Conservation (phyloP, 2,888 invertebrate species). For the Drosophila neotestacea region DNA sequence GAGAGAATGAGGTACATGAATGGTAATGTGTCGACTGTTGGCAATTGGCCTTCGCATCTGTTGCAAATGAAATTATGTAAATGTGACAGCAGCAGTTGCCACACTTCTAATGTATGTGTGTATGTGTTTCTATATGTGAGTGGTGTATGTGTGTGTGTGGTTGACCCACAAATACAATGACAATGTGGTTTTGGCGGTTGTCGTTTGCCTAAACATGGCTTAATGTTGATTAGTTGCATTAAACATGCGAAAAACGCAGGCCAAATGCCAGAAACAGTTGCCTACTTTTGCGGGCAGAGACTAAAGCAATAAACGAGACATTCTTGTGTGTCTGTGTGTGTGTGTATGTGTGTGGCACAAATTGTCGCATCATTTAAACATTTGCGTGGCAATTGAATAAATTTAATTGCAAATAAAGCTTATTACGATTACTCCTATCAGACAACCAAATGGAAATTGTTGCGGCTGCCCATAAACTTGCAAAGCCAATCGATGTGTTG, state of each 20-base stretch:
- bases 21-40: constrained; percentile 45
- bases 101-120: constrained; percentile 30
- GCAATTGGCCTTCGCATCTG: constrained; percentile 60
- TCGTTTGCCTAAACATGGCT: constrained; percentile 67
- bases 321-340: constrained; percentile 3
- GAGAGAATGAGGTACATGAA: background rate
- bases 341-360: constrained; percentile 31
- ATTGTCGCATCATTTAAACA: constrained; percentile 70
- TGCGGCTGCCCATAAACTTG: constrained; percentile 47
- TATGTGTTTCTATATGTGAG: constrained; percentile 32
- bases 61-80: constrained; percentile 80
- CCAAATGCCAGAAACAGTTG: constrained; percentile 50
- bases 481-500: constrained; percentile 48
- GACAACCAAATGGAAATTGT: constrained; percentile 36
- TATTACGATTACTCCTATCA: constrained; percentile 38
- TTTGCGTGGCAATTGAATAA: constrained; percentile 71
- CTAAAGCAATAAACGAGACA: constrained; percentile 51
- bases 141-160: constrained; percentile 25
- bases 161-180: constrained; percentile 71
- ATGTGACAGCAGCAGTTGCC: constrained; percentile 68
- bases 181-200: constrained; percentile 42
- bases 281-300: constrained; percentile 35
- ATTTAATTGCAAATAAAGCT: constrained; percentile 75
- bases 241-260: constrained; percentile 70
- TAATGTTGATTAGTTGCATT: constrained; percentile 78